A percentile compares a stretch with the other conserved stretches of the same genome.
phyloP scores from a whole-genome alignment of 2,113 vertebrate species.

The Morphnarchus princeps region DNA sequence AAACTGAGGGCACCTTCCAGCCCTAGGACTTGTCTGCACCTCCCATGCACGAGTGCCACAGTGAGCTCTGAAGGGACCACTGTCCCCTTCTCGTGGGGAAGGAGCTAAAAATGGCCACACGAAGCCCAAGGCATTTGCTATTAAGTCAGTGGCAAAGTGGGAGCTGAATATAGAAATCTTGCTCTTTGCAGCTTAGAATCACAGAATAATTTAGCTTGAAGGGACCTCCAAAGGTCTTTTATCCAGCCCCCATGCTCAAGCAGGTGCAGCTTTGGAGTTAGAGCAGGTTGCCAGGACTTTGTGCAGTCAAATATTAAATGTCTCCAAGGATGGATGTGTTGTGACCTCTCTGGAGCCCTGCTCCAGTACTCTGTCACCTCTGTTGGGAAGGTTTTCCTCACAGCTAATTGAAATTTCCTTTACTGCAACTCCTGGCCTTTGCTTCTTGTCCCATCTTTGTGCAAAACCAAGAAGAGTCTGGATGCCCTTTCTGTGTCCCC shows the following conservation, averaged over 20 bases:
- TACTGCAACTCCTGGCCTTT: not conserved
- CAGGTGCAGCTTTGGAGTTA: not conserved
- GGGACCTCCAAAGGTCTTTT: not conserved
- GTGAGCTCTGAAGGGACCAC: not conserved
- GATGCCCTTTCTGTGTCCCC: not conserved
- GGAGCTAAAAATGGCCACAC: not conserved
- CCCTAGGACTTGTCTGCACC: not conserved
- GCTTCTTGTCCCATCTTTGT: not conserved
- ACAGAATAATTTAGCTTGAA: not conserved
- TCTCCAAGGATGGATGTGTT: not conserved
- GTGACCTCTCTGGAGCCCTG: not conserved
- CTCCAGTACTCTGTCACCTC: not conserved
- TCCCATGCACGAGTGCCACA: rapidly evolving
- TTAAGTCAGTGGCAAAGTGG: not conserved
- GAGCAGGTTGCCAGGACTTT: not conserved
- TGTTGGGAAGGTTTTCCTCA: not conserved
- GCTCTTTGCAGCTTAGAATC: not conserved
- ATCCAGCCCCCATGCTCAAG: rapidly evolving
- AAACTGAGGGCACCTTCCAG: not conserved
- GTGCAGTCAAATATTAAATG: not conserved
- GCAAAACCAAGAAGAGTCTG: not conserved
- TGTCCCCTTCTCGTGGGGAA: not conserved
- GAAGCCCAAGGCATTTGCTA: not conserved
- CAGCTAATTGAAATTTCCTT: not conserved
- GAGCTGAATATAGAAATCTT: not conserved